Evolutionary conservation across 2,888 invertebrate species (phyloP).

Genomic region (Craniophora ligustri): DNA sequence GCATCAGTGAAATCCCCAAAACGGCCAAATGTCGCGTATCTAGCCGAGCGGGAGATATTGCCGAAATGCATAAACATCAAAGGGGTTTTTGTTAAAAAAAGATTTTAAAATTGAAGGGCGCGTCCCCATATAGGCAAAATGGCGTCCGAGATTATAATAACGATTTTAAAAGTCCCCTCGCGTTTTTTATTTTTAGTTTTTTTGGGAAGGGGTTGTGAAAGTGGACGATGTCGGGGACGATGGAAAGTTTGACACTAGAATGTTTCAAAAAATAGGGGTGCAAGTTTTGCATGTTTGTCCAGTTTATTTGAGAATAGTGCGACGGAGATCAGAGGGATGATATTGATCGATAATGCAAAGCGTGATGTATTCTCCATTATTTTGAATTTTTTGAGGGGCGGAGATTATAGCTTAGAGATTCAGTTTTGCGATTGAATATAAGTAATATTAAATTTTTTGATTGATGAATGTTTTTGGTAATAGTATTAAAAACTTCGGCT

Average conservation of each 20-base stretch:
- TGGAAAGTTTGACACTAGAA: conserved; percentile 83
- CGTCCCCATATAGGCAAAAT: conserved; percentile 83
- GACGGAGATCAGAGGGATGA: conserved; percentile 46
- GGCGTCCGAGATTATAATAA: conserved; percentile 89
- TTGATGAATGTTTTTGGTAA: too few relatives aligned
- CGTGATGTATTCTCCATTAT: conserved; percentile 15
- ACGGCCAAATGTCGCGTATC: conserved; percentile 83
- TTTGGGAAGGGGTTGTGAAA: conserved; percentile 81
- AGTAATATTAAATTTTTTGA: conserved; percentile 1
- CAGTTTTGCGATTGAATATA: background rate
- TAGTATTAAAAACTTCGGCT: too few relatives aligned
- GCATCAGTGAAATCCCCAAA: conserved; percentile 83
- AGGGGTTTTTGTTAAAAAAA: conserved; percentile 85
- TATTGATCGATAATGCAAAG: conserved; percentile 33
- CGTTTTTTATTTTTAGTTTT: conserved; percentile 79
- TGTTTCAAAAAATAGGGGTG: conserved; percentile 79
- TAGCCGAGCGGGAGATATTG: conserved; percentile 84
- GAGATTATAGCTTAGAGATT: conserved; percentile 2
- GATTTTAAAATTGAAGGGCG: conserved; percentile 87
- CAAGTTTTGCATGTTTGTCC: conserved; percentile 70
- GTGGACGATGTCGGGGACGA: conserved; percentile 79
- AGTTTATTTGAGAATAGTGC: conserved; percentile 37
- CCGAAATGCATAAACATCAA: conserved; percentile 87
- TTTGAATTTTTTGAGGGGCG: conserved; percentile 17
- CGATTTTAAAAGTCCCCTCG: conserved; percentile 87